Evolutionary conservation across 2,888 invertebrate genomes (phyloP).

Genomic region (Neoitamus cyanurus): DNA sequence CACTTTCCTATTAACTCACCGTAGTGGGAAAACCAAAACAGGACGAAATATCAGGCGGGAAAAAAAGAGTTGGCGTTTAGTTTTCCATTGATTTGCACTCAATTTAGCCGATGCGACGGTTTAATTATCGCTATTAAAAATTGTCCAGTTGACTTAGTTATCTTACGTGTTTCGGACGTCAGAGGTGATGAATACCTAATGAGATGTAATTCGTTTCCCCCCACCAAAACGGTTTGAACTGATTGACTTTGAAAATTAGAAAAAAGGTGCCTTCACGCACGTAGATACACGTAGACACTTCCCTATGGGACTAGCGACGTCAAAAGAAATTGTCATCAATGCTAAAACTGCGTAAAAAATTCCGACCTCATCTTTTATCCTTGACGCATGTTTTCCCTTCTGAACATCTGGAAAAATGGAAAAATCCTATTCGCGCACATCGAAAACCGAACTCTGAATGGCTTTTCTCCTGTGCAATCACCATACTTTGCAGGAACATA

Average conservation of each 20-base stretch:
- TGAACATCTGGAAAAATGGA: background rate
- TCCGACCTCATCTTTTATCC: background rate
- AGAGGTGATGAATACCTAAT: conserved; percentile 13
- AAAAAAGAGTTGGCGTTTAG: conserved; percentile 7
- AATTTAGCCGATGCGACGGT: conserved; percentile 28
- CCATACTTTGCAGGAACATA: background rate
- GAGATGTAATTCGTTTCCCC: background rate
- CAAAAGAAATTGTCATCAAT: conserved; percentile 2
- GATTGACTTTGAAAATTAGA: background rate
- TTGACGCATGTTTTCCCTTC: background rate
- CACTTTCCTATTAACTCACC: background rate
- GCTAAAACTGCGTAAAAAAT: background rate
- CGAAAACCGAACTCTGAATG: background rate
- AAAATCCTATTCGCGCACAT: background rate
- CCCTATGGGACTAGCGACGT: background rate
- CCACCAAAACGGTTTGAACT: background rate
- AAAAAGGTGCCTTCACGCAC: background rate
- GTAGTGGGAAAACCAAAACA: background rate
- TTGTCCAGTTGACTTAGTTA: conserved; percentile 24
- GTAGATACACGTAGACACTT: background rate
- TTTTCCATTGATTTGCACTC: conserved; percentile 44
- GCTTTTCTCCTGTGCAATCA: background rate
- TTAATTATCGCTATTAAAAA: conserved; percentile 37
- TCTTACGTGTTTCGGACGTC: background rate
- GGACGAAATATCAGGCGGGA: background rate